Evolutionary conservation across 1,140 invertebrate genomes (phyloP).

Genomic region (Caenorhabditis remanei): DNA sequence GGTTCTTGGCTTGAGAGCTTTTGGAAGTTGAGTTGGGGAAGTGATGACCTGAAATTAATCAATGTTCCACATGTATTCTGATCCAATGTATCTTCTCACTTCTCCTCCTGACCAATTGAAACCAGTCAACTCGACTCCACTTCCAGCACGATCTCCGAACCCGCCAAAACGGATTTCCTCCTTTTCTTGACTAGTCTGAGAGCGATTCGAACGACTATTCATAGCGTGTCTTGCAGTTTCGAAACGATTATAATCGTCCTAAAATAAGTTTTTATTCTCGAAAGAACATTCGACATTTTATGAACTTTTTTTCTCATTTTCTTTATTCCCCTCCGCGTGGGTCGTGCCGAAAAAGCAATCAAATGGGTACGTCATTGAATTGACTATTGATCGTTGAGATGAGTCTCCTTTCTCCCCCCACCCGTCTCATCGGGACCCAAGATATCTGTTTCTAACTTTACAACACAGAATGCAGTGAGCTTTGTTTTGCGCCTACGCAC

Average conservation of each 20-base stretch:
- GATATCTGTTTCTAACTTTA: conserved; percentile 54
- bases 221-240: conserved; percentile 63
- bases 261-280: not conserved
- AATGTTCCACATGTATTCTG: not conserved
- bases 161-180: conserved; percentile 70
- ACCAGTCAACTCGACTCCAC: conserved; percentile 74
- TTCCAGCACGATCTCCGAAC: conserved; percentile 76
- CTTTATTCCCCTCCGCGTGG: not conserved
- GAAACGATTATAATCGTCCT: conserved; percentile 69
- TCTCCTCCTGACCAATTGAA: conserved; percentile 74
- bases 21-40: conserved; percentile 59
- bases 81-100: conserved; percentile 55
- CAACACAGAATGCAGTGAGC: conserved; percentile 37
- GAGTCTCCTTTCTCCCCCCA: not conserved
- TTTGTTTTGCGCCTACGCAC: conserved; percentile 54
- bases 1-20: conserved; percentile 72
- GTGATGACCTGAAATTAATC: conserved; percentile 59
- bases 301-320: not conserved
- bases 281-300: conserved; percentile 25
- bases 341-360: conserved; percentile 35
- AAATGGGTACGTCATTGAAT: conserved; percentile 56
- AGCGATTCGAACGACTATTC: conserved; percentile 35
- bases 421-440: conserved; percentile 13
- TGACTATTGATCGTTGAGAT: conserved; percentile 46
- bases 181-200: conserved; percentile 37